A percentile compares a stretch with the other conserved stretches of the same genome.
These are phyloP conservation scores for Zaprionus camerounensis DNA, from an alignment of 1,140 invertebrate species.

Conservation along the genomic window DNA sequence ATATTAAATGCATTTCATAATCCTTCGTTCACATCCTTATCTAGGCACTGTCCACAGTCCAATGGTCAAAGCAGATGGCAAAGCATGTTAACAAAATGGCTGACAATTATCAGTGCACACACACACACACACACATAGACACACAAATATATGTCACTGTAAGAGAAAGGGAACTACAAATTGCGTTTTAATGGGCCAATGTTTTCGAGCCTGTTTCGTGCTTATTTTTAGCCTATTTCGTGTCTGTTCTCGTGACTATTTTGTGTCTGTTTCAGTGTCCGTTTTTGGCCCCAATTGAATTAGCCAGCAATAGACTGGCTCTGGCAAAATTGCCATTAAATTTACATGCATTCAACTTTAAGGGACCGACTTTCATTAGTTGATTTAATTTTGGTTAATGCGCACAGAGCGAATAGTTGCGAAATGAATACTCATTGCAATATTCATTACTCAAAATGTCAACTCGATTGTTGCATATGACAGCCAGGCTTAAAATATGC, in stretches of 20 bases:
- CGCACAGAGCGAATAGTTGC: constrained; percentile 18
- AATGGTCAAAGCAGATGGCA: constrained; percentile 34
- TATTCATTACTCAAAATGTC: constrained; percentile 36
- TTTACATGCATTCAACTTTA: constrained; percentile 49
- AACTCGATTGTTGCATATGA: constrained; percentile 21
- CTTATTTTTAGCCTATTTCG: neutral
- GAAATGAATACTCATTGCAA: constrained; percentile 11
- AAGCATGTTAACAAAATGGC: constrained; percentile 47
- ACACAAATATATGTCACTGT: neutral
- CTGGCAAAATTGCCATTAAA: constrained; percentile 38
- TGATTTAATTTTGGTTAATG: constrained; percentile 76
- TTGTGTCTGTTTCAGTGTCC: neutral
- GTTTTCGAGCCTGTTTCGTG: neutral
- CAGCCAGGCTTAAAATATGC: constrained; percentile 6
- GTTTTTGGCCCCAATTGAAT: constrained; percentile 25
- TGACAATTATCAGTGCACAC: constrained; percentile 49
- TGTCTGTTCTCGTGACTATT: neutral
- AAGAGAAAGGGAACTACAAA: constrained; percentile 24
- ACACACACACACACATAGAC: constrained; percentile 14
- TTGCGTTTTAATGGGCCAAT: constrained; percentile 64
- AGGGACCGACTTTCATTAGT: constrained; percentile 65
- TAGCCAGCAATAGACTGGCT: constrained; percentile 33
- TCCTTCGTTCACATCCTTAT: constrained; percentile 34
- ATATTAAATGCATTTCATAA: constrained; percentile 51
- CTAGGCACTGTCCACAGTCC: constrained; percentile 8